These are phyloP conservation scores for Hylaeus volcanicus DNA, from an alignment of 1,140 invertebrate genomes.

Conservation along the genomic window DNA sequence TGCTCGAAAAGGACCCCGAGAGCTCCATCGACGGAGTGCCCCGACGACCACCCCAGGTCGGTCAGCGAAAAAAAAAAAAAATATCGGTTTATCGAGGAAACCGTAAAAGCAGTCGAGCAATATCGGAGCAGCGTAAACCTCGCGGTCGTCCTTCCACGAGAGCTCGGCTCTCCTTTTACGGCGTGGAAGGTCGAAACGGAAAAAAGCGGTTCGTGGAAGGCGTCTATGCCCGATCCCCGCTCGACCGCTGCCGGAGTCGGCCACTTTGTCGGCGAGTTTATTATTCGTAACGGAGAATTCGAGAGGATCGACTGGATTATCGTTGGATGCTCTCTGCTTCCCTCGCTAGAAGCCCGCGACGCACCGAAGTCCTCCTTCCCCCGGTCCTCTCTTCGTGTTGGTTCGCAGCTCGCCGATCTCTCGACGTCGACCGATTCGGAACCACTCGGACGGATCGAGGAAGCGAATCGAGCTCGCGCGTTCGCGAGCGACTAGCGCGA, in stretches of 20 bases:
- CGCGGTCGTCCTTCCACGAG: constrained; percentile 43
- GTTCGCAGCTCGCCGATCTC: not conserved
- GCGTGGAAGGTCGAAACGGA: constrained; percentile 50
- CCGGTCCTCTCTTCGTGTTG: no score
- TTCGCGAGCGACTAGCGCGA: not conserved
- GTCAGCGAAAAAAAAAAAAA: not conserved
- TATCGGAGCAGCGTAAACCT: constrained; percentile 32
- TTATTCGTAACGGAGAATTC: constrained; percentile 53
- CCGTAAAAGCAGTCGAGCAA: not conserved
- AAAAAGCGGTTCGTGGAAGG: constrained; percentile 55
- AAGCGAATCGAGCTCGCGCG: not conserved
- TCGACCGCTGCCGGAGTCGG: constrained; percentile 31
- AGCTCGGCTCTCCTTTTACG: constrained; percentile 48
- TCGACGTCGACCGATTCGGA: not conserved
- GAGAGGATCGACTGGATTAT: constrained; percentile 44
- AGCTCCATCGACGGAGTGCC: no score
- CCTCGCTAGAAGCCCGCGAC: not conserved
- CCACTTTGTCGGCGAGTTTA: constrained; percentile 53
- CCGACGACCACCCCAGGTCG: not conserved
- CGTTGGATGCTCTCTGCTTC: constrained; percentile 15
- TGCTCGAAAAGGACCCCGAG: no score
- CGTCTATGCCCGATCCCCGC: constrained; percentile 40
- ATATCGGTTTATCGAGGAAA: constrained; percentile 25
- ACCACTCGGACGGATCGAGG: not conserved
- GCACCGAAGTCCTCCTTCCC: not conserved